A percentile compares a stretch with the other conserved stretches of the same genome.
phyloP scores from a whole-genome alignment of 2,797 vertebrate genomes.

The Tolypeutes matacus region DNA sequence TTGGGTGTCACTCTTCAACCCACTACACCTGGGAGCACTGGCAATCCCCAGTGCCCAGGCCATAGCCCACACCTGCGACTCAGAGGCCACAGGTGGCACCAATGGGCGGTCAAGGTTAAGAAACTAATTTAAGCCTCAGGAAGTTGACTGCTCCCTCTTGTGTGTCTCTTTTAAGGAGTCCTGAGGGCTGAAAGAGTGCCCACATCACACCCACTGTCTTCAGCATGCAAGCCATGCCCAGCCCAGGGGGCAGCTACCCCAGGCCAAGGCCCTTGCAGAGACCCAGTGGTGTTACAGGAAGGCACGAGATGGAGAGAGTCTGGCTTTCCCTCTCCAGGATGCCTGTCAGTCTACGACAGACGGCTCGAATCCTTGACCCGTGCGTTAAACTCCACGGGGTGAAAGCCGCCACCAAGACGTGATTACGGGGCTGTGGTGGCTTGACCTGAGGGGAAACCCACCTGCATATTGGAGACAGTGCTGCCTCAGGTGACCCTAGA shows the following conservation, averaged over 20 bases:
- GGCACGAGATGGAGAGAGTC: neutral
- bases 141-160: rapidly evolving
- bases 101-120: rapidly evolving
- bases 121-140: neutral
- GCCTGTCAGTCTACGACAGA: neutral
- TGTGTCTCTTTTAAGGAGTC: neutral
- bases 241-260: neutral
- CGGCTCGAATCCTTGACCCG: neutral
- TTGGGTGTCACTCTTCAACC: neutral
- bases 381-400: neutral
- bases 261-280: neutral
- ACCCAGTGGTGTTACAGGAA: rapidly evolving
- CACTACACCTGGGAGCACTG: rapidly evolving
- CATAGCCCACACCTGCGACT: rapidly evolving
- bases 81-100: neutral
- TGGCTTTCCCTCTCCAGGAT: rapidly evolving
- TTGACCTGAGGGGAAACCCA: neutral
- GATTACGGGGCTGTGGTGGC: rapidly evolving
- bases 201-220: rapidly evolving
- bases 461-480: rapidly evolving
- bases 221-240: neutral
- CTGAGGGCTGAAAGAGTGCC: neutral
- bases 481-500: neutral
- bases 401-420: neutral
- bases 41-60: neutral